Base-by-base conservation (phyloP, 2,888 invertebrate species). In the Aleiodes alternator region DNA sequence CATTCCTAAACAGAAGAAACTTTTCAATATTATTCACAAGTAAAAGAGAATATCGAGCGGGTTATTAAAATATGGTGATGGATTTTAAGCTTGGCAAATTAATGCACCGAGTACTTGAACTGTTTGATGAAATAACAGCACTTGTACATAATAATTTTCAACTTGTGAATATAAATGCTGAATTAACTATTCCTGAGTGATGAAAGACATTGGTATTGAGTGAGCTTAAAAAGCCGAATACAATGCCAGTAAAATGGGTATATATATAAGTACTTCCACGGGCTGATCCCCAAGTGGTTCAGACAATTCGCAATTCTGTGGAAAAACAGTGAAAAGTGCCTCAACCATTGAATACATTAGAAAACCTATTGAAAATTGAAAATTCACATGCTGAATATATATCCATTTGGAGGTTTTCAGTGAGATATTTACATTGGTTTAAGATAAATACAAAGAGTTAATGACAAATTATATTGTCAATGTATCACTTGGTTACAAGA, bases 101-200 rank as follows among this genome's bases (percentile, higher is more conserved):
- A 50, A 76, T 84, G 50, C 92, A 92, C 81, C 92, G 92, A 78
- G 90, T 93, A 7, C 89, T 94, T 55, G 93, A 95, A 87, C 90
- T 96, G 50, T 93, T 96, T 83, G 96, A 95, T 1, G 91, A 95
- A 82, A 91, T 96, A 23, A 95, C 95, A 3, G 91, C 94, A 0
- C 84, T 92, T n/a, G 91, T 93, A 83, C 92, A 93, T 66, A 94
- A 93, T 80, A 94, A 95, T 84, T 93, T 93, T 94, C 0, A 92
- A 93, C 76, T 87, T 97, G 6, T 98, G 97, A 98, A 93, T 96
- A 76, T 96, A 34, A 6, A 97, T 83, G 95, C 96, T 0, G 91
- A 94, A 81, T 87, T 96, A 76, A 93, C 94, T 29, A 91, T 43
- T 43, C 3, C 7, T 43, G 43, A 43, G 43, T 43, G 8, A 11